phyloP scores from a whole-genome alignment of 2,113 vertebrate species.

The Natator depressus region DNA sequence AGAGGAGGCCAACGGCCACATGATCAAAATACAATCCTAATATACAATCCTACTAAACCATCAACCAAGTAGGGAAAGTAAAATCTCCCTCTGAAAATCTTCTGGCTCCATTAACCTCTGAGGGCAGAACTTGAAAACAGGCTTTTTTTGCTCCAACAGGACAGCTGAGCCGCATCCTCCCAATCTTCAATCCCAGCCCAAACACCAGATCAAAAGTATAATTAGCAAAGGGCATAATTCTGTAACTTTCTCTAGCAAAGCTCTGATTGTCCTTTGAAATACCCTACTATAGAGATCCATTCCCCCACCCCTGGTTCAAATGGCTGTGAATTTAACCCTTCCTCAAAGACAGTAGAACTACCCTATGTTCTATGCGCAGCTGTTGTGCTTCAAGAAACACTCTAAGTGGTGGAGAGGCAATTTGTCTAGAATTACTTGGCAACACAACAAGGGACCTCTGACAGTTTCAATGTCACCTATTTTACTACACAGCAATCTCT shows the following conservation, averaged over 20 bases:
- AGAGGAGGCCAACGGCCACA: not conserved
- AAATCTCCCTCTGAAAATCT: not conserved
- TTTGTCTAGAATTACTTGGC: not conserved
- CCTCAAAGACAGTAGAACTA: not conserved
- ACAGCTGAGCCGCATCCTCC: not conserved
- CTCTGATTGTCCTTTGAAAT: not conserved
- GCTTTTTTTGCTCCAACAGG: not conserved
- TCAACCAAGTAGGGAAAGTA: not conserved
- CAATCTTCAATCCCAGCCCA: not conserved
- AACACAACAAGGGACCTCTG: not conserved
- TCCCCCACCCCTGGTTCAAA: not conserved
- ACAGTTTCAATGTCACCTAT: not conserved
- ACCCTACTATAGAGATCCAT: not conserved
- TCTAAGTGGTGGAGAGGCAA: not conserved
- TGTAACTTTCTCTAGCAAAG: not conserved
- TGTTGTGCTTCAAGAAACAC: not conserved
- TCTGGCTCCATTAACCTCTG: not conserved
- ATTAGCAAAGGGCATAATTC: not conserved
- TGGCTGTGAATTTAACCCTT: not conserved
- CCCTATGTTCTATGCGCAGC: fast-evolving
- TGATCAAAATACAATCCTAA: not conserved
- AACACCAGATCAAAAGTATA: not conserved
- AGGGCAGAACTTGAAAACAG: not conserved
- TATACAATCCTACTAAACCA: not conserved
- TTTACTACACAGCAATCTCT: not conserved